Evolutionary conservation across 2,888 invertebrate genomes (phyloP).

Genomic region (Agonopterix subpropinquella): DNA sequence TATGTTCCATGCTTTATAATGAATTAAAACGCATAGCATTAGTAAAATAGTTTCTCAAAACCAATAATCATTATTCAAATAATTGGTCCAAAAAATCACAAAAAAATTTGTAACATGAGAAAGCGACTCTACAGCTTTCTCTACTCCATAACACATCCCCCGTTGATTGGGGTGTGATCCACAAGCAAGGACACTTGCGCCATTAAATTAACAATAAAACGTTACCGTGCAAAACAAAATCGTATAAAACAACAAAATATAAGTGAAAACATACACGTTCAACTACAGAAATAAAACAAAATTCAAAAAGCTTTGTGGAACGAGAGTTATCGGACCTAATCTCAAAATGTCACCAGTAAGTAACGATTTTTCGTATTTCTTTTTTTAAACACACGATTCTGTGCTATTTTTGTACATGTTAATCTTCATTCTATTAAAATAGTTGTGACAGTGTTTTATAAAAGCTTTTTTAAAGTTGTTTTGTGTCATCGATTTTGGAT

Average conservation of each 20-base stretch:
- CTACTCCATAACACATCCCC: constrained; percentile 48
- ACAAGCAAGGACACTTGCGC: constrained; percentile 42
- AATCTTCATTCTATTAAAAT: no score
- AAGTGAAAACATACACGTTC: constrained; percentile 7
- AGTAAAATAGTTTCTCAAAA: no score
- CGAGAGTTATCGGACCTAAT: constrained; percentile 5
- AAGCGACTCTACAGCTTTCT: constrained; percentile 29
- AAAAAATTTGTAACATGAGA: background rate
- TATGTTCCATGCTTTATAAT: no score
- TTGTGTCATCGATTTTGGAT: background rate
- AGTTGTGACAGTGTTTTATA: background rate
- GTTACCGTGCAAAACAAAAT: constrained; percentile 39
- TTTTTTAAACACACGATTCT: constrained; percentile 16
- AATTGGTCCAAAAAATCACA: background rate
- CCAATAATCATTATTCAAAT: no score
- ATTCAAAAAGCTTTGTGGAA: constrained; percentile 6
- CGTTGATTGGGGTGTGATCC: constrained; percentile 64
- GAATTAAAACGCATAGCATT: no score
- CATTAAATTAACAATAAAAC: constrained; percentile 56
- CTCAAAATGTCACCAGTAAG: constrained; percentile 32
- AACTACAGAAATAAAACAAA: constrained; percentile 11
- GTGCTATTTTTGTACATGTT: background rate
- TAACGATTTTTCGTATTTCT: constrained; percentile 46
- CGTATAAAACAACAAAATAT: constrained; percentile 14
- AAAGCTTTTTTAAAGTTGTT: constrained; percentile 1